Base-by-base conservation (phyloP, 2,113 vertebrate genomes). In the Cyanoramphus novaezelandiae region DNA sequence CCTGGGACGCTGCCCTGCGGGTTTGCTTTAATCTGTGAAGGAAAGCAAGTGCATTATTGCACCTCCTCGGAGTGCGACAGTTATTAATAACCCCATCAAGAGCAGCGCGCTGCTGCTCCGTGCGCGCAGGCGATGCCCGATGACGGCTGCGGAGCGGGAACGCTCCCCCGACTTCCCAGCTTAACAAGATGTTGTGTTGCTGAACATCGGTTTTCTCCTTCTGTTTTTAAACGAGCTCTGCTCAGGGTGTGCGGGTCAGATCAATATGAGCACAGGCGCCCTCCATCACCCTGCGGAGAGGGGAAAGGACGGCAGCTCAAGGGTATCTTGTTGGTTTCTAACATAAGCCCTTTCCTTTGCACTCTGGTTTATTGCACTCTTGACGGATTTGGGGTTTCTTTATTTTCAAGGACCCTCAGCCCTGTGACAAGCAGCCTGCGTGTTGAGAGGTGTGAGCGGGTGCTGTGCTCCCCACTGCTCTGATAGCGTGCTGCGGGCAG, bases 71-170 rank as follows among this genome's bases (percentile, higher is more conserved):
- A 74, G 94, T 49, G 80, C 95, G 97, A 91, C 97, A 97, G 97
- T 96, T 98, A 98, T 98, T 97, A 97, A 98, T 98, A 97, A 97
- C 96, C 96, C 98, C 95, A 97, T 98, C 97, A 98, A 70, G 96
- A 77, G 39, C 97, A 68, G 53, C 67, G 33, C 89, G 33, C 69
- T 19, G 86, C 12, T 25, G 93, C 68, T 90, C 97, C 90, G 50
- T 60, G 95, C 65, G 53, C 81, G 96, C 93, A 59, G 96, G 96
- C 93, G 1, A 8, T 5, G 87, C 93, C 85, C 86, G 19, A 17
- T 13, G 81, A 68, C 53, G 13, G 90, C 92, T 17, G 82, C 17
- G 31, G 16, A 70, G 82, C 64, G 1, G 80, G 85, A 80, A 82
- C 44, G 70, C 90, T 88, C 94, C 93, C 86, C 76, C 37, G 44